A percentile compares a stretch with the other conserved stretches of the same genome.
Evolutionary conservation across 2,797 vertebrate genomes (phyloP).

Genomic region (Spinibarbus caldwelli): DNA sequence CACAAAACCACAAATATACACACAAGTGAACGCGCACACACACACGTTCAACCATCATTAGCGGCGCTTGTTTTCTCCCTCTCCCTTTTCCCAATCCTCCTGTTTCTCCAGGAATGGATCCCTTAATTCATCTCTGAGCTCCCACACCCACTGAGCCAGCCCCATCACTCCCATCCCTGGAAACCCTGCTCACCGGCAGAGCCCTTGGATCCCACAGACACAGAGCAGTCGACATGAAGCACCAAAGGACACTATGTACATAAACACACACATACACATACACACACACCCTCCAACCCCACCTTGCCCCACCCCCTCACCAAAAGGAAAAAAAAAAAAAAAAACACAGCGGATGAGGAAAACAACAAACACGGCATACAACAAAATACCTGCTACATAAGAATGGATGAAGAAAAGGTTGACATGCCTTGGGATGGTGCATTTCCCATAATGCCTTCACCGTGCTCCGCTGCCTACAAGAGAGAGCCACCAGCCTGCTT

Average conservation of each 20-base stretch:
- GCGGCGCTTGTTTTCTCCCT: constrained; percentile 40
- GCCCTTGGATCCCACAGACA: constrained; percentile 25
- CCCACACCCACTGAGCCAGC: constrained; percentile 41
- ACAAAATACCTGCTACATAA: constrained; percentile 88
- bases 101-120: constrained; percentile 59
- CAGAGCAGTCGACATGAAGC: not conserved
- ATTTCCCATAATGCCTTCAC: constrained; percentile 93
- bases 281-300: constrained; percentile 52
- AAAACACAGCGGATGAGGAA: constrained; percentile 56
- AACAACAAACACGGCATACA: constrained; percentile 61
- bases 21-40: constrained; percentile 23
- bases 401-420: constrained; percentile 87
- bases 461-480: constrained; percentile 74
- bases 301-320: constrained; percentile 58
- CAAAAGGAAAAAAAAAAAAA: constrained; percentile 16
- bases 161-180: constrained; percentile 45
- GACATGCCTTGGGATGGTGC: constrained; percentile 99
- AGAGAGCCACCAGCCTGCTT: constrained; percentile 73
- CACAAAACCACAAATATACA: constrained; percentile 27
- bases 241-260: constrained; percentile 25
- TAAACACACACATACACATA: not conserved
- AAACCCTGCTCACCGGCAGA: constrained; percentile 15
- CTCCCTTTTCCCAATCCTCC: constrained; percentile 54
- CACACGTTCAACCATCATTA: constrained; percentile 62
- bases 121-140: constrained; percentile 44